Evolutionary conservation across 2,797 vertebrate genomes (phyloP), one percentile per base, ranked within the genome.

Genomic region (Phataginus tricuspis): DNA sequence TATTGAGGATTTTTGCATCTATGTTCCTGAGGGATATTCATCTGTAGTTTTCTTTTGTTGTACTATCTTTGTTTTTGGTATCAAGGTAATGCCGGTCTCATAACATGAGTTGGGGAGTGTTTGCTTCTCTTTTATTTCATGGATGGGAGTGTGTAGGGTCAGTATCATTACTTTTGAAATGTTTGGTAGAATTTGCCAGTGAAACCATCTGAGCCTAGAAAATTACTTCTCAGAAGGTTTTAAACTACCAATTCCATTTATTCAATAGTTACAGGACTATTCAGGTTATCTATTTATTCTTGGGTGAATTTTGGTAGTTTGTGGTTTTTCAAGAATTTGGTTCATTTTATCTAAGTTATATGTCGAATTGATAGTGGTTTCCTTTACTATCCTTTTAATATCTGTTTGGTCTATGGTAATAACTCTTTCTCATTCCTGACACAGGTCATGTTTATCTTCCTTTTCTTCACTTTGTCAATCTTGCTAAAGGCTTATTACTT

Each of bases 181-280:
- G 27, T 61, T 61, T 85, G n/a, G 15, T 68, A 84, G 53, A 63
- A 95, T 91, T 80, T 87, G 21, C 45, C 66, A 80, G 59, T 39
- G n/a, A 85, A 85, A 78, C 25, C 51, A 75, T 69, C 31, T 63
- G 45, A 13, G 34, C 55, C 25, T 68, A 49, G 31, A 85, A 37
- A 85, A 57, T 85, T 75, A 34, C 72, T 90, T 79, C 87, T 45
- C 71, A 80, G 51, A 88, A 84, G 75, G 4, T 37, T 93, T 91
- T 88, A 80, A 80, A 80, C 18, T 49, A 69, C 13, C 21, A 74
- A 71, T 84, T 90, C 27, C 55, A 57, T 45, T 68, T 75, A 68
- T 72, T 71, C 84, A 74, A 51, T n/a, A 71, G 16, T 63, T 82
- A 57, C 3, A 75, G 16, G 59, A 75, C 37, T 77, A 25, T 79